Evolutionary conservation across 2,797 vertebrate species (phyloP), one percentile per base, ranked within the genome.

Genomic region (Coendou prehensilis): DNA sequence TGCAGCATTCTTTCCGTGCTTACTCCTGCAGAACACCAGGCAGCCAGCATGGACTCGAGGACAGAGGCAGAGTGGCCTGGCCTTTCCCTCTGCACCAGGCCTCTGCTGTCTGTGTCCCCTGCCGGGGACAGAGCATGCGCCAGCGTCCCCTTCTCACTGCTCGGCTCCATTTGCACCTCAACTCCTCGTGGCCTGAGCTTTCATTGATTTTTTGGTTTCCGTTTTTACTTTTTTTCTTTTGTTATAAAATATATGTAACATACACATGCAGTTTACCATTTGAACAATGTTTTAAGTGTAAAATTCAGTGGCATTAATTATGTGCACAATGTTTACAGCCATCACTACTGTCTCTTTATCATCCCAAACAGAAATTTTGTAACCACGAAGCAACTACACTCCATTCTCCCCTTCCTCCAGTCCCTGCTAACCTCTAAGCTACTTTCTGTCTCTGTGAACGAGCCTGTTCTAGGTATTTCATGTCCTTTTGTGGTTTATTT

Each of bases 111-210:
- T 0, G 4, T 28, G 1, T 59, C 63, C 54, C 22, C 22, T 84
- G 18, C 45, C 0, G 59, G n/a, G 3, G 3, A 20, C 37, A 45
- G 50, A n/a, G 15, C 1, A 0, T 1, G 2, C 1, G 3, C 11
- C 28, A 0, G 13, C 9, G 4, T 30, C n/a, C 33, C 30, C 0
- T 22, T 84, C 23, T 6, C 50, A 26, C 71, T 9, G n/a, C 28
- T 30, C 3, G 14, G 28, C 4, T 76, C 52, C 71, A 79, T 41
- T 11, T 33, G 20, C 20, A 2, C 4, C 18, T 5, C 5, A 20
- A 0, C 26, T 95, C 52, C 71, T 23, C 18, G 1, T 37, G 64
- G 13, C 28, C 61, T n/a, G 20, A 67, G 71, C 56, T 45, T 82
- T 71, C 26, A 10, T 5, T 92, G 37, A 64, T 63, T 67, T 64